Evolutionary conservation across 2,888 invertebrate genomes (phyloP).

Genomic region (Cremastinae sp.): DNA sequence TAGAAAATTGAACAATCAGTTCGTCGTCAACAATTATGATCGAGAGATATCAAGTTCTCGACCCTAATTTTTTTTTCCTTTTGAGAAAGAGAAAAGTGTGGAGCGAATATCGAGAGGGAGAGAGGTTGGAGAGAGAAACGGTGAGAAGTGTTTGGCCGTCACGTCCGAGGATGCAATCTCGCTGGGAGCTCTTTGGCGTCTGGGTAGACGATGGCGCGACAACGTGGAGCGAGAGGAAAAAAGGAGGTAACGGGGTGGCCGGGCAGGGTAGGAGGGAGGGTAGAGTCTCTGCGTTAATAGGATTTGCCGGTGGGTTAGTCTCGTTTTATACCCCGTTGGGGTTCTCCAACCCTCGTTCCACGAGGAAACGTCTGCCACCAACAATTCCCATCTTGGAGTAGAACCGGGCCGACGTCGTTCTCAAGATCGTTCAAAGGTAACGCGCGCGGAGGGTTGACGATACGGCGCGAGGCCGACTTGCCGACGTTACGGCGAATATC

Average conservation of each 20-base stretch:
- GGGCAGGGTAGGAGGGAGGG: no score
- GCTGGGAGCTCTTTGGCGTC: conserved; percentile 1
- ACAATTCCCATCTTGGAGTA: conserved; percentile 37
- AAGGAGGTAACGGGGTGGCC: background rate
- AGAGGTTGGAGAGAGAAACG: background rate
- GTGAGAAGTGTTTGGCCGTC: conserved; percentile 30
- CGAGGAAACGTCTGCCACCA: conserved; percentile 33
- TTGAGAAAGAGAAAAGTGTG: background rate
- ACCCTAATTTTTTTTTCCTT: background rate
- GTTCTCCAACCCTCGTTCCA: conserved; percentile 20
- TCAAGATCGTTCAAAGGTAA: conserved; percentile 1
- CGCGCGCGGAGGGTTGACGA: conserved; percentile 5
- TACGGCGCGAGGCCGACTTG: background rate
- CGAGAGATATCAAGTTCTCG: background rate
- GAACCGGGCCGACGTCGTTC: background rate
- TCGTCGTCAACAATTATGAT: background rate
- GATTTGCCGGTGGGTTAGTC: conserved; percentile 63
- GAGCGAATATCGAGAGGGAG: background rate
- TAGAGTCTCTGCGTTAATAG: conserved; percentile 60
- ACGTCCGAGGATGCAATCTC: conserved; percentile 52
- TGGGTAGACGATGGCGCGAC: conserved; percentile 25
- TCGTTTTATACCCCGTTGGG: conserved; percentile 51
- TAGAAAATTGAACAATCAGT: background rate
- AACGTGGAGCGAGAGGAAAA: background rate
- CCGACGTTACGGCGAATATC: background rate